Base-by-base conservation (phyloP, 2,888 invertebrate species). In the Tenthredo scrophulariae region DNA sequence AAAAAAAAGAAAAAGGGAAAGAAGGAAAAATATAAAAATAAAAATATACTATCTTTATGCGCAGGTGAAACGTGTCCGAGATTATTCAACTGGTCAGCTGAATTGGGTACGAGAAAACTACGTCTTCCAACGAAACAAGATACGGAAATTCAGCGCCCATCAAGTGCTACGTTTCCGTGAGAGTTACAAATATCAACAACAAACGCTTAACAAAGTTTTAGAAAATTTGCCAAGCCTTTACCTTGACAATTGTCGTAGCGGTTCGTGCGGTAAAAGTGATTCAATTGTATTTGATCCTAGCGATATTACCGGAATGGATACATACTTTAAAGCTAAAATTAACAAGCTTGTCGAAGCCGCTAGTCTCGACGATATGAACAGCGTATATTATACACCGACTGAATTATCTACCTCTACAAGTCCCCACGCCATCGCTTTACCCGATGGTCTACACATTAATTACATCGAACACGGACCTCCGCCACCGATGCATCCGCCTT, bases 71-170 rank as follows among this genome's bases (percentile, higher is more conserved):
- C 96, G 97, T 89, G 98, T 98, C 58, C 96, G 98, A 85, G 98
- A 98, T 91, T 99, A 99, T 93, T 98, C 98, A 29, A 97, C 97
- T 58, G 95, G 96, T 86, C 98, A 98, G 94, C 94, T 99, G 90
- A 98, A 98, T 93, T 97, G 98, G 97, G 97, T 99, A 88, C 96
- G 98, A 86, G 98, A 98, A 93, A 98, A 98, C 94, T 99, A 99
- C 94, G 97, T 98, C 92, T 97, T 97, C 95, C 99, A 99, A 94
- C 95, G 98, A 85, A 97, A 98, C 94, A 97, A 98, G 93, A 98
- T 99, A 88, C 95, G 98, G 79, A 98, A 98, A 93, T 99, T 98
- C 94, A 98, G 98, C 94, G 97, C 98, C 29, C 98, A 98, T 92
- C 98, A 99, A 94, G 96, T 98, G 85, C 94, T 98, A 74, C 95